Conservation (phyloP, 2,113 vertebrate genomes). For the Ictalurus furcatus region DNA sequence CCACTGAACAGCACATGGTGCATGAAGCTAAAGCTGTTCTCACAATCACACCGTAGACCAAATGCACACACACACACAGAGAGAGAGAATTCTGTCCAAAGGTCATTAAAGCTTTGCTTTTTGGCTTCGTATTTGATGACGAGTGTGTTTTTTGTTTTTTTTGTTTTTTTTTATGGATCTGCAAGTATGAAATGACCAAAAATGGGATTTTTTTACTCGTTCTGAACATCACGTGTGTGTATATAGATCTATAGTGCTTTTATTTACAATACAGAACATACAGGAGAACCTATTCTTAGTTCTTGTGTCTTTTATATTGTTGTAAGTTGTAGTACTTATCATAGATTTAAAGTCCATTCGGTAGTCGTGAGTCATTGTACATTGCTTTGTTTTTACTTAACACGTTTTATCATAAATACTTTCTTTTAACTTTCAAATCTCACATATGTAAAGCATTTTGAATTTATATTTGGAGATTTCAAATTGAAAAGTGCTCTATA, state of each 20-base stretch:
- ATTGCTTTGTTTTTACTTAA: neutral
- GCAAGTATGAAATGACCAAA: neutral
- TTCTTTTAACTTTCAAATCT: neutral
- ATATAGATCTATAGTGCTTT: neutral
- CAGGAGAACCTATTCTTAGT: neutral
- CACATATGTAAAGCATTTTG: neutral
- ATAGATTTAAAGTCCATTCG: neutral
- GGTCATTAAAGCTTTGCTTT: conserved; percentile 13
- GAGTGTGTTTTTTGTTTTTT: neutral
- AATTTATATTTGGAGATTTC: neutral
- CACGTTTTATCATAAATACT: neutral
- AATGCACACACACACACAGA: neutral
- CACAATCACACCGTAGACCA: neutral
- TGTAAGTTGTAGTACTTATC: neutral
- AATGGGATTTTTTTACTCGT: neutral
- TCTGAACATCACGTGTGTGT: neutral
- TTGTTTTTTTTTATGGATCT: neutral
- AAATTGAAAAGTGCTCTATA: neutral
- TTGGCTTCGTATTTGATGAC: neutral
- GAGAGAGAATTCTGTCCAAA: neutral
- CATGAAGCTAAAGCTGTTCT: conserved; percentile 32
- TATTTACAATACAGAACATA: neutral
- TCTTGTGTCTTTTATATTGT: neutral
- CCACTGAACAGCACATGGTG: conserved; percentile 21
- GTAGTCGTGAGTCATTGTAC: neutral